Evolutionary conservation across 2,888 invertebrate species (phyloP).

Genomic region (Tortricodes alternella): DNA sequence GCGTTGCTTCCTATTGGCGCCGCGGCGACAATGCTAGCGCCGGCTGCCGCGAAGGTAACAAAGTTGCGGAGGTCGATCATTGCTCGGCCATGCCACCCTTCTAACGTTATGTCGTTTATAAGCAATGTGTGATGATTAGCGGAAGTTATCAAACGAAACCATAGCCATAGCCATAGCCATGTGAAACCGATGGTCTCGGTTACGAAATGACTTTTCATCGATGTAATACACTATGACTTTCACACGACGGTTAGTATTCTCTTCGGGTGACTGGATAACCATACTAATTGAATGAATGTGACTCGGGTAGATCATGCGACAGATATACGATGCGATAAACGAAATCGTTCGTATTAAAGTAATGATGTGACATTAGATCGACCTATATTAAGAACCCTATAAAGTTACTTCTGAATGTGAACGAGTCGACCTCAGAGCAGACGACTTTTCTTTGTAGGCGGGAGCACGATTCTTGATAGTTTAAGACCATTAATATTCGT

Average conservation of each 20-base stretch:
- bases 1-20: conserved; percentile 80
- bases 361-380: conserved; percentile 29
- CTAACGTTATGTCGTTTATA: conserved; percentile 21
- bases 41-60: conserved; percentile 73
- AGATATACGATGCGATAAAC: neutral
- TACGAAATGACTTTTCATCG: conserved; percentile 22
- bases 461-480: conserved; percentile 33
- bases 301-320: too few relatives aligned
- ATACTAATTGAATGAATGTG: neutral
- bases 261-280: conserved; percentile 7
- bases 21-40: conserved; percentile 76
- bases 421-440: conserved; percentile 56
- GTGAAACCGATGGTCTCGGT: conserved; percentile 17
- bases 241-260: conserved; percentile 17
- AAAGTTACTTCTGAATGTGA: conserved; percentile 50
- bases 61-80: conserved; percentile 68
- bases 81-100: conserved; percentile 47
- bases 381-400: conserved; percentile 46
- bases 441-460: conserved; percentile 57
- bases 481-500: conserved; percentile 12
- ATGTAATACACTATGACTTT: conserved; percentile 23
- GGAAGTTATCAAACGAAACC: conserved; percentile 16
- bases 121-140: neutral
- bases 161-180: conserved; percentile 7
- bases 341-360: neutral